Base-by-base conservation (phyloP, 2,888 invertebrate genomes). In the Chironomus riparius region DNA sequence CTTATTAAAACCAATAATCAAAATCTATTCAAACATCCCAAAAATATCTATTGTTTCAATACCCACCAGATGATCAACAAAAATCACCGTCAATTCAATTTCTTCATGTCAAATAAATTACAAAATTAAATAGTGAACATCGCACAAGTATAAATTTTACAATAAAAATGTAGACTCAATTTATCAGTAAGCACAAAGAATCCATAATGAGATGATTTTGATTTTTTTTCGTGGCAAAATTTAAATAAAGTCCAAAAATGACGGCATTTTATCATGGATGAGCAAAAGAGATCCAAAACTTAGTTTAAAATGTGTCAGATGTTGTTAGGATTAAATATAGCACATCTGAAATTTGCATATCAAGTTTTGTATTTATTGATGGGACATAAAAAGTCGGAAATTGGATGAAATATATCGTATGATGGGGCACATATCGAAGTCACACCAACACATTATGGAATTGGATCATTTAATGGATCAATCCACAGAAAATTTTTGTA, bases 381-480 rank as follows among this genome's bases (percentile, higher is more conserved):
- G 38, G 38, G 38, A 28, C 38, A 38, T 38, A 38, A 38, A 38
- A 38, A 2, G 38, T 38, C 38, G 38, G 38, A 38, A 38, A 38
- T 38, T 38, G 10, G 38, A 38, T 38, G 38, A 38, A 38, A 38
- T 38, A 38, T 38, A 38, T 38, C 56, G 18, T n/a, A 15, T 2
- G 56, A 56, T 56, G 56, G 56, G 7, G 18, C 56, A 56, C 56
- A 56, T 38, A 10, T 38, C 4, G 38, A 38, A 38, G 38, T 2
- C 38, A 50, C 65, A 65, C 71, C 71, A 50, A 71, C 71, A 71
- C 50, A 56, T 71, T 22, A 70, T 6, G 4, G 56, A 71, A 71
- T 71, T 71, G 24, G 71, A 71, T 71, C 71, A 71, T 2, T 28
- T 24, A 70, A 70, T 71, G 47, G 71, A 71, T 71, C 22, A 24